Percentiles rank a stretch among this genome's conserved stretches.
phyloP scores from a whole-genome alignment of 2,113 vertebrate genomes.

The Myrmecophaga tridactyla region DNA sequence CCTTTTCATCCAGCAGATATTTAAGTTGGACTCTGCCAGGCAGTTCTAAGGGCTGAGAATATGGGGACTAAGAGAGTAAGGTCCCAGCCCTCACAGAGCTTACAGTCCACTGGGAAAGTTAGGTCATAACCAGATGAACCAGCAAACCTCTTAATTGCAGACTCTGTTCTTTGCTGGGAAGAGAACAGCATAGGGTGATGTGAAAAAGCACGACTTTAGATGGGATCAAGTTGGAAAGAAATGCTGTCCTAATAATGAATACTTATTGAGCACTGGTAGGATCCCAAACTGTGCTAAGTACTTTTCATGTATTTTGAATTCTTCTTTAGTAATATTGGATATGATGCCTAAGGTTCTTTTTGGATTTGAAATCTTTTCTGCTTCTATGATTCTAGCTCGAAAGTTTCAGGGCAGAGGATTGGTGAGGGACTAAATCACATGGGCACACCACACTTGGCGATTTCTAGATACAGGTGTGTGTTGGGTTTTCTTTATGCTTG shows the following conservation, averaged over 20 bases:
- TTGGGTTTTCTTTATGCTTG: neutral
- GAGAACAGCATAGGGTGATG: too few relatives aligned
- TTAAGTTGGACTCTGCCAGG: neutral
- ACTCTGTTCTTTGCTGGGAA: neutral
- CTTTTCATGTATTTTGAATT: neutral
- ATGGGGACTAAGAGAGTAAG: neutral
- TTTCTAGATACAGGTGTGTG: neutral
- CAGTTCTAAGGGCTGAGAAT: neutral
- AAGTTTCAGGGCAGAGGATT: neutral
- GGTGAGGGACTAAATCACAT: neutral
- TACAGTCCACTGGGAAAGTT: neutral
- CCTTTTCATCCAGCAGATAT: neutral
- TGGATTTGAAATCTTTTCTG: neutral
- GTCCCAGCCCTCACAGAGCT: neutral
- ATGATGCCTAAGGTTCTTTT: neutral
- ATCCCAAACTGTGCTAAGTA: too few relatives aligned
- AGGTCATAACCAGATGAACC: fast-evolving
- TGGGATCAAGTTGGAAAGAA: neutral
- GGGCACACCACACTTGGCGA: neutral
- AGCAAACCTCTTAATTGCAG: neutral
- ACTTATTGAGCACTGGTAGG: neutral
- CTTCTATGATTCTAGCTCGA: neutral
- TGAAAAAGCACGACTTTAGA: neutral
- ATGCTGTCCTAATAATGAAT: neutral
- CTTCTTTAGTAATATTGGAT: neutral